These are phyloP conservation scores for Caenorhabditis virilis DNA, from an alignment of 2,888 invertebrate genomes.

Conservation along the genomic window DNA sequence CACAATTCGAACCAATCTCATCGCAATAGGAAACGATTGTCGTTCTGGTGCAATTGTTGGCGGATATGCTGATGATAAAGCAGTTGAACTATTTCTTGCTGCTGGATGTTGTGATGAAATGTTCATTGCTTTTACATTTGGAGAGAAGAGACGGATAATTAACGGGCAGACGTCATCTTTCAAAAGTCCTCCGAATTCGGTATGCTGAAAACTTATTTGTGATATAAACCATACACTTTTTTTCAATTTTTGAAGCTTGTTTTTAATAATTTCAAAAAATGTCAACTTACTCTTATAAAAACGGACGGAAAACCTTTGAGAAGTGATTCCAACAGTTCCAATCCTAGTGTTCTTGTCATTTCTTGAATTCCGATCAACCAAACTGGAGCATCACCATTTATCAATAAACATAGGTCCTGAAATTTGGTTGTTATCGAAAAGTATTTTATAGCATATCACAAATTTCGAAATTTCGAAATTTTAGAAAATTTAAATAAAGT, in stretches of 20 bases:
- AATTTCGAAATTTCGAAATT: too few species aligned
- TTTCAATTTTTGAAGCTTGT: constrained; percentile 1
- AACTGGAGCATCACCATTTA: constrained; percentile 92
- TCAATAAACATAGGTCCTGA: constrained; percentile 90
- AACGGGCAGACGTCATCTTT: constrained; percentile 96
- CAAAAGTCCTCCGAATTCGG: constrained; percentile 88
- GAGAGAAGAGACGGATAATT: constrained; percentile 96
- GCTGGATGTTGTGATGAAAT: constrained; percentile 37
- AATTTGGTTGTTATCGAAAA: constrained; percentile 10
- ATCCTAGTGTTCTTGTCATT: constrained; percentile 93
- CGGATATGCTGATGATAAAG: constrained; percentile 4
- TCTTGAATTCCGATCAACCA: constrained; percentile 95
- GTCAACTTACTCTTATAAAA: constrained; percentile 70
- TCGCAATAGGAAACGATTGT: constrained; percentile 94
- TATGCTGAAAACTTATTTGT: constrained; percentile 76
- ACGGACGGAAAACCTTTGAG: constrained; percentile 75
- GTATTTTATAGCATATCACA: not conserved
- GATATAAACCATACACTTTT: not conserved
- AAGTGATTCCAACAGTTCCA: constrained; percentile 91
- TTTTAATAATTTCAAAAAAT: not conserved
- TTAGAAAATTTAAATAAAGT: too few species aligned
- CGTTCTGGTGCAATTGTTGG: constrained; percentile 77
- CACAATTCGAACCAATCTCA: constrained; percentile 89
- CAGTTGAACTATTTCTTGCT: constrained; percentile 11
- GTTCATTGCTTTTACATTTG: constrained; percentile 83